Base-by-base conservation (phyloP, 2,888 invertebrate genomes). In the Seira musarum region DNA sequence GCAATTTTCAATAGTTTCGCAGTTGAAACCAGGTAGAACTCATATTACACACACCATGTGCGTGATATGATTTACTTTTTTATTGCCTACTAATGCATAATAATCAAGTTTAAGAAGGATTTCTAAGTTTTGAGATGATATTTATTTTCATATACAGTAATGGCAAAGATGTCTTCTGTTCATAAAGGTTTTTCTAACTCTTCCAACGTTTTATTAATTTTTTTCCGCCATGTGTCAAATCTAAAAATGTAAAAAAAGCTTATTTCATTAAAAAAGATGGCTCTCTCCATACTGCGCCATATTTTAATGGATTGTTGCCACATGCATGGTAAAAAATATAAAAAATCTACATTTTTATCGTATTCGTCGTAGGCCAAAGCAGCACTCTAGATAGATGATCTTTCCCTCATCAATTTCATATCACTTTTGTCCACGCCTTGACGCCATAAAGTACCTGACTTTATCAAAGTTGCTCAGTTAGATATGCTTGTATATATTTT, bases 361-460 rank as follows among this genome's bases (percentile, higher is more conserved):
- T 5, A 5, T 40, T 40, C 40, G 40, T 40, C 40, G 13, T 40
- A 13, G n/a, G n/a, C n/a, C n/a, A n/a, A n/a, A n/a, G n/a, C n/a
- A n/a, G n/a, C n/a, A n/a, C n/a, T n/a, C n/a, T n/a, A n/a, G n/a
- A n/a, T n/a, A n/a, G n/a, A n/a, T n/a, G n/a, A n/a, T 35, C n/a
- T 66, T 40, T 25, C 40, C 21, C 19, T 67, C 46, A 53, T 67
- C 53, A 24, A 30, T 40, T 21, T 35, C 67, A 40, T 67, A 46
- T 67, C 46, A 22, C 22, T 35, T 35, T 22, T 22, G 74, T 74
- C 66, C 74, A 74, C 74, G 74, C 74, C 74, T 74, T 60, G 24
- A 74, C 13, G 25, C 66, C 74, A 74, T 74, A 74, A 74, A 57
- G 74, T 74, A 68, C 76, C 69, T 61, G 67, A 66, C 19, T 49